A percentile compares a stretch with the other conserved stretches of the same genome.
Evolutionary conservation across 1,140 invertebrate species (phyloP).

Genomic region (Octopus bimaculoides): DNA sequence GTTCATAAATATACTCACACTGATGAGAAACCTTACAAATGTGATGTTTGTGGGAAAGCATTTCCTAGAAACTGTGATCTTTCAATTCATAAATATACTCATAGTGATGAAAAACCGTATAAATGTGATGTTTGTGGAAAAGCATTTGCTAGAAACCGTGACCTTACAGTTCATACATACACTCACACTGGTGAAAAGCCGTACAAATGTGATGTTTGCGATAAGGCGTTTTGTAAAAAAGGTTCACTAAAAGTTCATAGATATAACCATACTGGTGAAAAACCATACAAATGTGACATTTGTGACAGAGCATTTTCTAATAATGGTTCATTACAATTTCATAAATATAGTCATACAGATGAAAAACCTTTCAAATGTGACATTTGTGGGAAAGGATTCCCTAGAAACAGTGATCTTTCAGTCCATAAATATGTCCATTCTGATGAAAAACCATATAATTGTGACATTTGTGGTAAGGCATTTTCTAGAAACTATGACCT

Average conservation of each 20-base stretch:
- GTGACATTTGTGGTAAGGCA: slow-evolving; percentile 29
- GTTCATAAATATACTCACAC: slow-evolving; percentile 68
- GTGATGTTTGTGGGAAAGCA: slow-evolving; percentile 58
- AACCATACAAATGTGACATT: slow-evolving; percentile 80
- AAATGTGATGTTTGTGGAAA: slow-evolving; percentile 35
- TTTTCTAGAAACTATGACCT: slow-evolving; percentile 24
- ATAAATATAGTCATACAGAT: slow-evolving; percentile 56
- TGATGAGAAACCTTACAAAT: slow-evolving; percentile 55
- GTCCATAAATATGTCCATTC: slow-evolving; percentile 57
- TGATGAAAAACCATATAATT: slow-evolving; percentile 73
- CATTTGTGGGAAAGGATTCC: slow-evolving; percentile 49
- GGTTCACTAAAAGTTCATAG: slow-evolving; percentile 24
- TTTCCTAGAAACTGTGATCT: slow-evolving; percentile 67
- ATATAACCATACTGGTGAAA: slow-evolving; percentile 24
- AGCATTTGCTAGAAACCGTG: slow-evolving; percentile 23
- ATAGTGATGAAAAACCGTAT: slow-evolving; percentile 54
- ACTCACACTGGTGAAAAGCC: slow-evolving; percentile 43
- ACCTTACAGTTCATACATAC: slow-evolving; percentile 29
- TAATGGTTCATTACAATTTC: slow-evolving; percentile 56
- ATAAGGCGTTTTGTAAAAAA: slow-evolving; percentile 56
- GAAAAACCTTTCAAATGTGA: slow-evolving; percentile 56
- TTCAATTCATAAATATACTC: slow-evolving; percentile 79
- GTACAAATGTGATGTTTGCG: slow-evolving; percentile 40
- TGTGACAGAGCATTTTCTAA: slow-evolving; percentile 64
- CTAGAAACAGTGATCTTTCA: slow-evolving; percentile 58